Evolutionary conservation across 2,113 vertebrate genomes (phyloP).

Genomic region (Ageneiosus marmoratus): DNA sequence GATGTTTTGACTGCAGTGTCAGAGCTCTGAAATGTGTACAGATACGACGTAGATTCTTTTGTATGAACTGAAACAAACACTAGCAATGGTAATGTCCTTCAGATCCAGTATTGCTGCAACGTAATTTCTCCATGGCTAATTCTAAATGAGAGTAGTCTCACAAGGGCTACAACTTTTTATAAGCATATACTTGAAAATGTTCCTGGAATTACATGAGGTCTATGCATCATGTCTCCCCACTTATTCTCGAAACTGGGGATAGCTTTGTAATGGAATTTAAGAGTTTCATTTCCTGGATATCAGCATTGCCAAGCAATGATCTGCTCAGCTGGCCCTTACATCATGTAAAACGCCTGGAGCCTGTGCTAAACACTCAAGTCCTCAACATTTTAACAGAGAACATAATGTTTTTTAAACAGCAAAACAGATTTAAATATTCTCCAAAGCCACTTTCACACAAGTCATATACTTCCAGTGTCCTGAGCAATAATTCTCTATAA

Average conservation of each 20-base stretch:
- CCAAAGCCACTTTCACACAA: not conserved
- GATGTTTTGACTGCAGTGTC: slow-evolving; percentile 8
- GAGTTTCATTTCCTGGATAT: slow-evolving; percentile 9
- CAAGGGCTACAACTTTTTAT: not conserved
- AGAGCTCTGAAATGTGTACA: slow-evolving; percentile 11
- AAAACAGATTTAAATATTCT: not conserved
- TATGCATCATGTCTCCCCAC: not conserved
- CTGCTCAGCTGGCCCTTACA: not conserved
- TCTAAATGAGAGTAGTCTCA: not conserved
- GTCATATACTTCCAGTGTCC: not conserved
- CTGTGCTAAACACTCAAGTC: slow-evolving; percentile 9
- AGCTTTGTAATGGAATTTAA: slow-evolving; percentile 1
- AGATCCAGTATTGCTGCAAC: not conserved
- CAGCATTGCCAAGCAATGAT: not conserved
- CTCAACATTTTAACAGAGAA: slow-evolving; percentile 12
- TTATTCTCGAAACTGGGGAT: not conserved
- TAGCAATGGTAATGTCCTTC: not conserved
- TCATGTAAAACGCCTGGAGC: slow-evolving; percentile 12
- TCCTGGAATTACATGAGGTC: not conserved
- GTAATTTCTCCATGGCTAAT: not conserved
- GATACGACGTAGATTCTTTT: not conserved
- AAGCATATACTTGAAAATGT: not conserved
- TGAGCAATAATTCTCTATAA: not conserved
- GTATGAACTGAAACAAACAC: not conserved
- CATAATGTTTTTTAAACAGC: not conserved